Evolutionary conservation across 2,113 vertebrate species (phyloP).

Genomic region (Mirza zaza): DNA sequence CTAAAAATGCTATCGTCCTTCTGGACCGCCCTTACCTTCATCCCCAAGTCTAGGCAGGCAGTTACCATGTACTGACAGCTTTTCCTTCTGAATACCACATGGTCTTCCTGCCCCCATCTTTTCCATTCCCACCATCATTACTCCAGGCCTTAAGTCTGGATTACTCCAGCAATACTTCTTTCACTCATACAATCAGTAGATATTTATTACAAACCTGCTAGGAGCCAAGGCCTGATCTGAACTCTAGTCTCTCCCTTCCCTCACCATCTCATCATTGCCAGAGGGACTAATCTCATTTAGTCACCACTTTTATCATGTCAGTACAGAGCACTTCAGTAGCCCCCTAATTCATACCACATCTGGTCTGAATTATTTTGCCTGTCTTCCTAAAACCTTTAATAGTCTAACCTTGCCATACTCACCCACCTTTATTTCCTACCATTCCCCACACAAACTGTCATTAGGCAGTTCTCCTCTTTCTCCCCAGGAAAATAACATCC

Average conservation of each 20-base stretch:
- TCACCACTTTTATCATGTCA: background rate
- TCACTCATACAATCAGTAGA: background rate
- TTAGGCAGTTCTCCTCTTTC: background rate
- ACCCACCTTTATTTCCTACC: background rate
- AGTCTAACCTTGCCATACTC: background rate
- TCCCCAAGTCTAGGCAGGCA: background rate
- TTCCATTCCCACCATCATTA: background rate
- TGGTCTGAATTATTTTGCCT: background rate
- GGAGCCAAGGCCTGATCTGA: background rate
- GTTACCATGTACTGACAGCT: background rate
- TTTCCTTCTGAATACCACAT: background rate
- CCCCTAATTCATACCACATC: background rate
- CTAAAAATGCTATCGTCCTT: background rate
- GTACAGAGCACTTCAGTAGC: background rate
- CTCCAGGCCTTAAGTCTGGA: background rate
- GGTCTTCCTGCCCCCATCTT: background rate
- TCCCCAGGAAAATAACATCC: background rate
- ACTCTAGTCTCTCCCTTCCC: background rate
- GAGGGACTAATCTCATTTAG: background rate
- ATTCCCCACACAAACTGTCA: background rate
- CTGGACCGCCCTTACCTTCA: background rate
- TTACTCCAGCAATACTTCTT: background rate
- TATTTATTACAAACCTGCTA: background rate
- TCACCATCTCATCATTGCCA: background rate
- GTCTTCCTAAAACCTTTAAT: background rate